These are phyloP conservation scores for Acrocephalus scirpaceus DNA, from an alignment of 2,797 vertebrate species.

Conservation along the genomic window DNA sequence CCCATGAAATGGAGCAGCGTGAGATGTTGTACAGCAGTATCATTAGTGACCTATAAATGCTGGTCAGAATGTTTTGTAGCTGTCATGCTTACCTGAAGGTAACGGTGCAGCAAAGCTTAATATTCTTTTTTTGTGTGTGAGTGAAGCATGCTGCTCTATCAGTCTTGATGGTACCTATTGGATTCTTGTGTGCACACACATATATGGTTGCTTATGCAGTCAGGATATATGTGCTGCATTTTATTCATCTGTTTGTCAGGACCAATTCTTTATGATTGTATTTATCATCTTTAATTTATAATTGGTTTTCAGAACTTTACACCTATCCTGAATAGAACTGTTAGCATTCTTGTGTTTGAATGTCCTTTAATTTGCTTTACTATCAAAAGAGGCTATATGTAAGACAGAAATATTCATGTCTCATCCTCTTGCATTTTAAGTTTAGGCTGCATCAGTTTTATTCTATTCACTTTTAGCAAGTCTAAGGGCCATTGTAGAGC, in stretches of 20 bases:
- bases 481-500: background rate
- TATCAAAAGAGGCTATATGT: background rate
- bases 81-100: background rate
- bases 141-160: background rate
- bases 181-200: rapidly evolving
- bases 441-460: background rate
- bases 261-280: background rate
- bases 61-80: background rate
- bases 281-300: background rate
- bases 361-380: background rate
- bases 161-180: background rate
- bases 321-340: background rate
- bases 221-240: background rate
- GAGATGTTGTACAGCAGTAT: background rate
- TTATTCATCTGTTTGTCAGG: background rate
- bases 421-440: background rate
- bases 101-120: background rate
- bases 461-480: background rate
- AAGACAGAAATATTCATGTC: background rate
- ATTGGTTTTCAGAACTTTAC: background rate
- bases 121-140: background rate
- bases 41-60: background rate
- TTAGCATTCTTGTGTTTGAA: background rate
- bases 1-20: rapidly evolving
- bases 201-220: background rate